Conservation (phyloP, 2,797 vertebrate genomes). For the Artibeus lituratus region DNA sequence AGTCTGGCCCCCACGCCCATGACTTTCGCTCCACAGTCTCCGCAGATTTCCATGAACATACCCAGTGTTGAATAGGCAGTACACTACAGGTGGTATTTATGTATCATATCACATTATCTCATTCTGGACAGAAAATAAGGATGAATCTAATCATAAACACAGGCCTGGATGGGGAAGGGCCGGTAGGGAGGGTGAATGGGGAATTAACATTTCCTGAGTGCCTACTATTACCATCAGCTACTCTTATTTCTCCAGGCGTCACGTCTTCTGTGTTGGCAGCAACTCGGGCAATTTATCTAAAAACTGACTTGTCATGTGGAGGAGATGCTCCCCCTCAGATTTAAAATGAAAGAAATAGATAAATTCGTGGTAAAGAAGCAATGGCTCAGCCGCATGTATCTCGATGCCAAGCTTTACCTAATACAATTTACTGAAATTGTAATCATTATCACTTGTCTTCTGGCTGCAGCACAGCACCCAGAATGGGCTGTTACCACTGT, state of each 20-base stretch:
- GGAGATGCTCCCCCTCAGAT: slow-evolving; percentile 69
- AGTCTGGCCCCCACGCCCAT: background rate
- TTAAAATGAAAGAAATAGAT: slow-evolving; percentile 70
- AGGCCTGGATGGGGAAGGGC: background rate
- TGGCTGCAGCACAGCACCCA: background rate
- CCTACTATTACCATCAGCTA: background rate
- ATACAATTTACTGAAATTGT: slow-evolving; percentile 67
- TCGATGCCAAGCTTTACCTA: slow-evolving; percentile 58
- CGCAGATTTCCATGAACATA: background rate
- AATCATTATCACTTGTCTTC: slow-evolving; percentile 51
- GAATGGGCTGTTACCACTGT: slow-evolving; percentile 32
- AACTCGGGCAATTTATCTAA: background rate
- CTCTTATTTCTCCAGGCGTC: background rate
- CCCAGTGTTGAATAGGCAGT: background rate
- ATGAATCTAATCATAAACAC: background rate
- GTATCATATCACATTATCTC: background rate
- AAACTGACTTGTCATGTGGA: background rate
- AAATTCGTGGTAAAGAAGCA: slow-evolving; percentile 73
- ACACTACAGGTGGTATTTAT: background rate
- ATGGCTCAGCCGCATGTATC: slow-evolving; percentile 52
- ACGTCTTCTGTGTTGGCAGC: background rate
- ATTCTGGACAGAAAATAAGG: background rate
- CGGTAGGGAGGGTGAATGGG: background rate
- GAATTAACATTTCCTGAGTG: background rate
- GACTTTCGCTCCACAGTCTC: background rate